phyloP scores from a whole-genome alignment of 2,888 invertebrate genomes.

The Blastobasis lacticolella region DNA sequence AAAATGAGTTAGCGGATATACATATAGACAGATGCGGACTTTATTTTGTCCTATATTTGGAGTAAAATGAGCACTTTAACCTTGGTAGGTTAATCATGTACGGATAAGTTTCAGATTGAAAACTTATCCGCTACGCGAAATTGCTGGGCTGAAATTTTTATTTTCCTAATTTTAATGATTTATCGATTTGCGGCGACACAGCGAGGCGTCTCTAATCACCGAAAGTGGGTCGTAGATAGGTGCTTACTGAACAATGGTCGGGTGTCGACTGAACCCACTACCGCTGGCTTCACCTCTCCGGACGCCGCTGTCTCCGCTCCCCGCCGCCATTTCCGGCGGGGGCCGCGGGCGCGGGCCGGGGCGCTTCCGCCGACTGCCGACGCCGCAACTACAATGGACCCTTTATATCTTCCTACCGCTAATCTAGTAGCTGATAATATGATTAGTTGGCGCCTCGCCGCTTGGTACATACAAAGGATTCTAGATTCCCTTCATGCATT shows the following conservation, averaged over 20 bases:
- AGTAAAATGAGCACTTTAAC: too few species aligned
- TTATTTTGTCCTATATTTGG: too few species aligned
- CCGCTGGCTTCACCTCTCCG: constrained; percentile 52
- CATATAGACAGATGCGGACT: too few species aligned
- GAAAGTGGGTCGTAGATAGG: constrained; percentile 30
- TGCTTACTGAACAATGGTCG: constrained; percentile 35
- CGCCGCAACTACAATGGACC: constrained; percentile 44
- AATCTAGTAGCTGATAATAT: constrained; percentile 56
- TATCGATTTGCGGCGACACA: too few species aligned
- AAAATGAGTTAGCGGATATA: too few species aligned
- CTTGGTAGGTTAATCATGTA: too few species aligned
- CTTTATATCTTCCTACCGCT: constrained; percentile 61
- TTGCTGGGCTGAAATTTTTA: too few species aligned
- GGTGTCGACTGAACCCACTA: constrained; percentile 23
- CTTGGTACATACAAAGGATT: constrained; percentile 14
- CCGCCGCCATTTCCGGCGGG: constrained; percentile 58
- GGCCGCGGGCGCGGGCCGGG: constrained; percentile 19
- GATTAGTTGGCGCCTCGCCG: constrained; percentile 43
- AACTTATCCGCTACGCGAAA: too few species aligned
- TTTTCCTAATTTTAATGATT: too few species aligned
- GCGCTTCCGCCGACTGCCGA: constrained; percentile 14
- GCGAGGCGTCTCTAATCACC: not conserved
- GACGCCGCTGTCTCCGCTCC: constrained; percentile 64
- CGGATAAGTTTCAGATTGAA: too few species aligned
- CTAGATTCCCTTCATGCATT: too few species aligned